Percentiles rank a stretch among this genome's conserved stretches.
Evolutionary conservation across 2,113 vertebrate species (phyloP).

Genomic region (Megaceryle maxima): DNA sequence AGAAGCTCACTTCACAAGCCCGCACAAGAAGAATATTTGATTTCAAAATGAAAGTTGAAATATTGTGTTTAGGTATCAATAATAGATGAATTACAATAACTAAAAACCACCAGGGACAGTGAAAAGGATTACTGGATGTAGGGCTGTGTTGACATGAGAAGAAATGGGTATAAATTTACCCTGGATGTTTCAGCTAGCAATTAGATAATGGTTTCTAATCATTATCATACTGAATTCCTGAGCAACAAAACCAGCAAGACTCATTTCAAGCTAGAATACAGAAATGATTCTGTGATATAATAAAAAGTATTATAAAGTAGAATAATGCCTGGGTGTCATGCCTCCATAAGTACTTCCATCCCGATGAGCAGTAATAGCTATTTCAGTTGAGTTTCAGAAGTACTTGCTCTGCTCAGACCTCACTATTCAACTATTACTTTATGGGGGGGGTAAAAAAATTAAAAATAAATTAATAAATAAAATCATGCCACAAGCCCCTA

Average conservation of each 20-base stretch:
- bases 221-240: background rate
- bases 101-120: background rate
- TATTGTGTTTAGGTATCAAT: background rate
- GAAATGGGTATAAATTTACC: background rate
- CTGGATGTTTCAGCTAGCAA: background rate
- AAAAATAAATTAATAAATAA: background rate
- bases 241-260: background rate
- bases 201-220: background rate
- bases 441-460: background rate
- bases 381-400: background rate
- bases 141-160: background rate
- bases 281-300: background rate
- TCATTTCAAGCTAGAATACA: background rate
- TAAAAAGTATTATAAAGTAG: background rate
- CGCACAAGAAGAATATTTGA: background rate
- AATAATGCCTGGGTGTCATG: background rate
- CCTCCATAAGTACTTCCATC: background rate
- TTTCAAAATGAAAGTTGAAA: background rate
- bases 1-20: background rate
- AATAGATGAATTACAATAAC: background rate
- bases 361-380: accelerated
- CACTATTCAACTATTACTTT: background rate
- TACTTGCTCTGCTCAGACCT: background rate
- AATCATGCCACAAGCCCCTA: background rate
- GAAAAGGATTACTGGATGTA: background rate